Evolutionary conservation across 1,140 invertebrate genomes (phyloP), one percentile per base, ranked within the genome.

Genomic region (Trachymyrmex cornetzi): DNA sequence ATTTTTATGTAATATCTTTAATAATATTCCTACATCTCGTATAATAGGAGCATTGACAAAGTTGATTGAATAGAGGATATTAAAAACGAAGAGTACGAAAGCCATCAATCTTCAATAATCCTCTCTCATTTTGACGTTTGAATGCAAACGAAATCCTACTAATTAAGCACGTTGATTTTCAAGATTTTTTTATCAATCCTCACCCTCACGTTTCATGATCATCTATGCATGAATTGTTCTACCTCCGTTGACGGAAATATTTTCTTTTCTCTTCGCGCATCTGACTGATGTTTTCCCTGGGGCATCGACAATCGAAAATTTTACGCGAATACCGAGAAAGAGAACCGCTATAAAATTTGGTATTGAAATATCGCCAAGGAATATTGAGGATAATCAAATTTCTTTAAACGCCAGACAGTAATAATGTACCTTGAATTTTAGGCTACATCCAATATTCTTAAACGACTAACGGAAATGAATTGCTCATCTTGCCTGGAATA

Each of bases 311-410:
- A 84, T 84, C 80, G 67, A 63, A 24, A 84, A 72, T 84, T 84
- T 74, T 48, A 55, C 24, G 27, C 24, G 69, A 84, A 74, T 61
- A 74, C n/a, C 11, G 80, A 82, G 19, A 12, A 59, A 27, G 69
- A 74, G 38, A 74, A 48, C 55, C 44, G 69, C 67, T 59, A 72
- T 72, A 74, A 84, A 84, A 84, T 84, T 84, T 84, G 38, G 38
- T 84, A 84, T 84, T 84, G 80, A 84, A 84, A 84, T 84, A 74
- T 84, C 24, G 19, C 38, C 24, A 55, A 74, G 24, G 69, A 84
- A 84, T 82, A 82, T 61, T 61, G 19, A 59, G 1, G 53, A 84
- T 74, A 84, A 84, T 74, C 80, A 84, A 84, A 84, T 74, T 84
- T 74, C 69, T 74, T 74, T 30, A 61, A 81, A 59, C 64, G 27